A percentile compares a stretch with the other conserved stretches of the same genome.
These are phyloP conservation scores for Melanotus villosus DNA, from an alignment of 2,888 invertebrate species.

Conservation along the genomic window DNA sequence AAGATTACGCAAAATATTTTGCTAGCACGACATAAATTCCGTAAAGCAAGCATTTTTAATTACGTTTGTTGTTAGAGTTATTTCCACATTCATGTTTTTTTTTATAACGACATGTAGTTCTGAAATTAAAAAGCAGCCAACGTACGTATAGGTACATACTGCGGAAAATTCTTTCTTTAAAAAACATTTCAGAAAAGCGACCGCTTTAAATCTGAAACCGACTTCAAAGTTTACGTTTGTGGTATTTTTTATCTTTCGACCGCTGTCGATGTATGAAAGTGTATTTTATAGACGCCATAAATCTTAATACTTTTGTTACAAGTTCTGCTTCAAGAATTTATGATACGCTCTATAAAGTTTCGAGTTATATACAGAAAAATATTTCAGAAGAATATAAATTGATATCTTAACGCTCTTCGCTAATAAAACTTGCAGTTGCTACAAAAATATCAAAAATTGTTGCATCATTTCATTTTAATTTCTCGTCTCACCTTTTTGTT, in stretches of 20 bases:
- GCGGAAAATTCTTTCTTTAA: constrained; percentile 30
- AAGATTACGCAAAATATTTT: background rate
- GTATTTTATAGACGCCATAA: constrained; percentile 45
- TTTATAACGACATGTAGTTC: background rate
- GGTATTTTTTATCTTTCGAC: constrained; percentile 45
- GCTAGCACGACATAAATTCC: background rate
- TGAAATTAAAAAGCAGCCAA: constrained; percentile 21
- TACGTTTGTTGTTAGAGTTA: constrained; percentile 13
- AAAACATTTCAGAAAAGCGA: constrained; percentile 28
- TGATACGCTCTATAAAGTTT: constrained; percentile 44
- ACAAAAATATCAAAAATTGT: too few species aligned
- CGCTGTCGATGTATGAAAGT: constrained; percentile 47
- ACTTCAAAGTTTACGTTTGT: constrained; percentile 42
- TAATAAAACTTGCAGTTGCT: too few species aligned
- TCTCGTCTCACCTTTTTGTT: too few species aligned
- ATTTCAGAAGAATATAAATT: constrained; percentile 35
- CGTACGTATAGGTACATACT: constrained; percentile 3
- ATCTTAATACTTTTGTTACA: constrained; percentile 47
- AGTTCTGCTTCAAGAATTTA: constrained; percentile 45
- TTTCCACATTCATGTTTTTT: constrained; percentile 8
- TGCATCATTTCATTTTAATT: too few species aligned
- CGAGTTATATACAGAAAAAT: constrained; percentile 41
- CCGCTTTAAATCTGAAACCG: constrained; percentile 36
- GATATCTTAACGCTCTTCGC: constrained; percentile 18
- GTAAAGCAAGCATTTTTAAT: constrained; percentile 14